Evolutionary conservation across 2,888 invertebrate genomes (phyloP), one percentile per base, ranked within the genome.

Genomic region (Mesorhabditis belari): DNA sequence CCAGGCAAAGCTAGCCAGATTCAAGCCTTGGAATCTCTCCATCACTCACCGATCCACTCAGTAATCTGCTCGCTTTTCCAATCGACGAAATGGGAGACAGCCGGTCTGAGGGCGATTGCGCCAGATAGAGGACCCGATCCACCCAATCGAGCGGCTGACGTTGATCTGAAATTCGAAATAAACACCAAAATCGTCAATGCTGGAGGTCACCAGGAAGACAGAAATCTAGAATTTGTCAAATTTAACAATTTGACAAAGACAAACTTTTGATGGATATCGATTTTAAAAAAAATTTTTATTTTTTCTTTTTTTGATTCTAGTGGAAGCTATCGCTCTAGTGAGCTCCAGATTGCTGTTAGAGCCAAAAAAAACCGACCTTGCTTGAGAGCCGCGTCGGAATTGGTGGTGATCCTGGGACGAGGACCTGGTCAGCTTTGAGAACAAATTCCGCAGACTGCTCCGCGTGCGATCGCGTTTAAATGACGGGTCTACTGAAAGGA

Each of bases 31-130:
- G n/a, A n/a, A n/a, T n/a, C 73, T 77, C 44, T 35, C n/a, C 44
- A 35, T 17, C 12, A 62, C 55, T 70, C 74, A 5, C 63, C 65
- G 58, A 74, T 57, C 74, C 75, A 74, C 44, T 66, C 71, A n/a
- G 51, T 49, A 2, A 60, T 19, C 25, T 60, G 71, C 25, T 74
- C 79, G 2, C 70, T 66, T 26, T 67, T 61, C 80, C 80, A 81
- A 58, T 79, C 77, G 21, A 76, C 72, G 64, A 81, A 81, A 28
- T 77, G 72, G 12, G 75, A 70, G 23, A 79, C 67, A 23, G 77
- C 73, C 2, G 81, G 79, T 28, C 78, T 69, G 49, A 70, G 64
- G 17, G 72, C 65, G 5, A 76, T 71, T 3, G 64, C 65, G 25
- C 75, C 75, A 21, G 71, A 57, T 5, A 72, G 60, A 19, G 66